Evolutionary conservation across 1,140 invertebrate genomes (phyloP), one percentile per base, ranked within the genome.

Genomic region (Drosophila leontia): DNA sequence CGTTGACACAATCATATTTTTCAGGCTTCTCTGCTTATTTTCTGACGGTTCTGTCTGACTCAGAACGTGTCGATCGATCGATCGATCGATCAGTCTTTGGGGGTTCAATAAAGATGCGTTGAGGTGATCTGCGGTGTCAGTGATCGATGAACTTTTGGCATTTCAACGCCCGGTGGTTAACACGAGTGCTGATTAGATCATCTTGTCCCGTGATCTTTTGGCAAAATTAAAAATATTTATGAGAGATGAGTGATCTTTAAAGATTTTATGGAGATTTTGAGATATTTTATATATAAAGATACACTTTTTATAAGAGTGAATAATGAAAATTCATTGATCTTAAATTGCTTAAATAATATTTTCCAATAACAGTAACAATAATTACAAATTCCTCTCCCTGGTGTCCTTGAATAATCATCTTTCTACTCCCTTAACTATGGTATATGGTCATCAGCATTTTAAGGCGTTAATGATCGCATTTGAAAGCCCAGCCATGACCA

Each of bases 121-220:
- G 65, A 67, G 42, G 32, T 44, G 51, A 39, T 68, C 69, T 57
- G 50, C 35, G 65, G 65, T 71, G 69, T 72, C 69, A 59, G 69
- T 72, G 69, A 72, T 72, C 69, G 65, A 72, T 72, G 69, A 72
- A 72, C 65, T 72, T 72, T 71, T 71, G 69, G 67, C 69, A 72
- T 72, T 71, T 72, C 53, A 55, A 45, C 29, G 67, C 68, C 51
- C 37, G 67, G 32, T 32, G 42, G 35, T 48, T 65, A 65, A 65
- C 64, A 29, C 64, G 60, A 68, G 34, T 15, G 35, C 34, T 68
- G 69, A 59, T 72, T 72, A 72, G 69, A 72, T 72, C 69, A 72
- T 42, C 67, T 19, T n/a, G 42, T 9, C 64, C 34, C 53, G 51
- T 42, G 63, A 63, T 50, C 62, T 34, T 41, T 29, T 23, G 11